These are phyloP conservation scores for Oryzias dopingdopingensis DNA, from an alignment of 2,797 vertebrate genomes.

Conservation along the genomic window DNA sequence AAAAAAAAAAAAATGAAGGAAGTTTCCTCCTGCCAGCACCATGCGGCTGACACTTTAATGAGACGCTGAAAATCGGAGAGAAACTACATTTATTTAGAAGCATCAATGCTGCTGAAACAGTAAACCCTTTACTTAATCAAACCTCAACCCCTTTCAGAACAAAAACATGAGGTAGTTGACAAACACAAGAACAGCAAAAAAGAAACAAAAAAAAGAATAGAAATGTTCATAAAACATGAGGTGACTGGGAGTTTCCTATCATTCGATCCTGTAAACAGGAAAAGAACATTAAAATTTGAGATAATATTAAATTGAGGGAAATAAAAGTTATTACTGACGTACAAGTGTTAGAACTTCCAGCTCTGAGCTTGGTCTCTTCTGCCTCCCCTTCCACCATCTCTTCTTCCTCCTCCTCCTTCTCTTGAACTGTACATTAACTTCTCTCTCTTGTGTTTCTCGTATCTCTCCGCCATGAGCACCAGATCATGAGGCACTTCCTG, in stretches of 20 bases:
- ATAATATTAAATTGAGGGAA: too few relatives aligned
- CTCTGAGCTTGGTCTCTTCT: conserved; percentile 35
- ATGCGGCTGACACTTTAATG: too few relatives aligned
- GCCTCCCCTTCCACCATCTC: conserved; percentile 37
- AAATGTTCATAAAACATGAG: conserved; percentile 13
- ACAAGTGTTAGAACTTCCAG: conserved; percentile 55
- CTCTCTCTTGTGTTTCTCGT: conserved; percentile 80
- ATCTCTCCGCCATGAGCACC: conserved; percentile 88
- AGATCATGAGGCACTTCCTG: conserved; percentile 89
- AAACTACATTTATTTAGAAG: too few relatives aligned
- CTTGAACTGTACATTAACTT: conserved; percentile 43
- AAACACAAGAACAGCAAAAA: not conserved
- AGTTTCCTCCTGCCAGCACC: too few relatives aligned
- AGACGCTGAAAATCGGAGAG: too few relatives aligned
- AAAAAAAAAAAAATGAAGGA: too few relatives aligned
- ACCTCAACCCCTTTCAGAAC: not conserved
- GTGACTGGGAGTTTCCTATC: conserved; percentile 1
- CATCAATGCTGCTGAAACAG: too few relatives aligned
- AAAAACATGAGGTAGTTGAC: not conserved
- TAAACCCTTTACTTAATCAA: not conserved
- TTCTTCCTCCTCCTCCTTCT: conserved; percentile 45
- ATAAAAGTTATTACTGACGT: not conserved
- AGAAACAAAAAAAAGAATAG: not conserved
- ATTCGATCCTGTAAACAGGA: conserved; percentile 1
- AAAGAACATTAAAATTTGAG: not conserved